Conservation (phyloP, 2,797 vertebrate genomes). For the Falco rusticolus region DNA sequence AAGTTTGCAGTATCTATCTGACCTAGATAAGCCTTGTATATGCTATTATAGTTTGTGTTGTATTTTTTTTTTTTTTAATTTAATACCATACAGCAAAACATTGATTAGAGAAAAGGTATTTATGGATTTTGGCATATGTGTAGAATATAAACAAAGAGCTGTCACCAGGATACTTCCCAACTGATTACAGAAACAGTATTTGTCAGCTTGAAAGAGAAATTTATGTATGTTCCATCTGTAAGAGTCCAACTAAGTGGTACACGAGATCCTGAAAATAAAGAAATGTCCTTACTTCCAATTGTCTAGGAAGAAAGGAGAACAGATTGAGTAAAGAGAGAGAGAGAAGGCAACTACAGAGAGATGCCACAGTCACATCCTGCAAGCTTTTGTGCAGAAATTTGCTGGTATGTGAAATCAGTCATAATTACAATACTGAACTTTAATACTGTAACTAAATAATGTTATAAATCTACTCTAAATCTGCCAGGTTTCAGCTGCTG, state of each 20-base stretch:
- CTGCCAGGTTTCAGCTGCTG: neutral
- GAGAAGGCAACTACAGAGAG: neutral
- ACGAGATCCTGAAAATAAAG: neutral
- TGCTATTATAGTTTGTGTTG: neutral
- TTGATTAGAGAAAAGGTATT: neutral
- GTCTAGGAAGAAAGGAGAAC: neutral
- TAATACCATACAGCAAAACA: neutral
- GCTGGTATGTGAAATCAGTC: neutral
- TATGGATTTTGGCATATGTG: neutral
- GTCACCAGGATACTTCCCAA: neutral
- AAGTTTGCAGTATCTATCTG: neutral
- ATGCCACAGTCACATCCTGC: neutral
- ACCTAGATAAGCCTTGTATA: neutral
- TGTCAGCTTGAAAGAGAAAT: neutral
- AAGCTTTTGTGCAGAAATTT: neutral
- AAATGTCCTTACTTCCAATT: neutral
- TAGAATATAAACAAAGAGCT: neutral
- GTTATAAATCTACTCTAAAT: neutral
- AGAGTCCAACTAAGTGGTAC: neutral
- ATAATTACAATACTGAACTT: neutral
- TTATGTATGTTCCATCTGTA: neutral
- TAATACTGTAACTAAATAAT: constrained; percentile 14
- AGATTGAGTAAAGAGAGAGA: neutral
- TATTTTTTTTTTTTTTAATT: neutral
- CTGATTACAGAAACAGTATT: neutral